Evolutionary conservation across 2,113 vertebrate species (phyloP), one percentile per base, ranked within the genome.

Genomic region (Ceyx margarethae): DNA sequence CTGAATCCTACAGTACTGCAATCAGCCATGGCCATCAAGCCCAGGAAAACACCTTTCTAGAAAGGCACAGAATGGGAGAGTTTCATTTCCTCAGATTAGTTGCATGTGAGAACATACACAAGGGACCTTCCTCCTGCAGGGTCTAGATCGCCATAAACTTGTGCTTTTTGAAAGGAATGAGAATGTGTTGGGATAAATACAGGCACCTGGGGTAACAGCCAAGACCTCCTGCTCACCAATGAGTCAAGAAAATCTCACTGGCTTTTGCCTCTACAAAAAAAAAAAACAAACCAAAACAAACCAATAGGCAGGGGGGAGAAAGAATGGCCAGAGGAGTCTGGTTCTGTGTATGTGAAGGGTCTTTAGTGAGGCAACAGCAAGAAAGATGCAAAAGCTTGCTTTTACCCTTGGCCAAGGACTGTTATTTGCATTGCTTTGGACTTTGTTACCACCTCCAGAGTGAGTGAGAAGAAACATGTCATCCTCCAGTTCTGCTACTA

Each of bases 21-120:
- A 58, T 62, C 28, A 43, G 82, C 53, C 1, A 3, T 48, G 60
- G 78, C 79, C 67, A 65, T 6, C 14, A 10, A 69, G 53, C 35
- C 37, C 12, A 72, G 54, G 43, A 94, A 62, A 62, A 46, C 81
- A 81, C 67, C 71, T 25, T 95, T 57, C n/a, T 31, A 58, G 67
- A 79, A 94, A 93, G 83, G 81, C 78, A 93, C 43, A 81, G 60
- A 94, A 88, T 95, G 94, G 91, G 42, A 84, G 17, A 81, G 37
- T 56, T 67, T 48, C 69, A 62, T 54, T 50, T 42, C 68, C 85
- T 72, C 86, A 87, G 17, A 86, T 88, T 56, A 95, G 91, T 46
- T 88, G 37, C 37, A 81, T 94, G 91, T 86, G 86, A 96, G 82
- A 83, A 85, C 0, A 4, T 85, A 43, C 51, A 77, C 1, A 0